Evolutionary conservation across 2,797 vertebrate genomes (phyloP), one percentile per base, ranked within the genome.

Genomic region (Cygnus olor): DNA sequence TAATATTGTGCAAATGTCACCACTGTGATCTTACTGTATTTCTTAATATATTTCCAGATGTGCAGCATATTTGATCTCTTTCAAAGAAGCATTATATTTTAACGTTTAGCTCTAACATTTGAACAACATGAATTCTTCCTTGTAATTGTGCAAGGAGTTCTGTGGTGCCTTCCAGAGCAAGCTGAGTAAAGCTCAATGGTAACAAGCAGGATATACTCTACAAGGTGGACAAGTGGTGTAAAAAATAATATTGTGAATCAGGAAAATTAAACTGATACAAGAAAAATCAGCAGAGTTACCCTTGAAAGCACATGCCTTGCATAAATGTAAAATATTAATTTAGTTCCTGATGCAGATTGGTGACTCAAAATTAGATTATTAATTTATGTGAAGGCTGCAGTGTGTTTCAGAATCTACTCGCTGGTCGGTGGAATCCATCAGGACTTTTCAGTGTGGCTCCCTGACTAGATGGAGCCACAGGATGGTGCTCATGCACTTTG

Each of bases 401-500:
- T 57, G 30, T 25, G 8, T 60, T 93, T 36, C 24, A 74, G 44
- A 74, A 45, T 34, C 34, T 58, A 11, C 57, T 83, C 42, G 63
- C 8, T 0, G 0, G 3, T 10, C 18, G 24, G 16, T 14, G 32
- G 6, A n/a, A 57, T 64, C 7, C 45, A 25, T 77, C 18, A 34
- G 30, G 30, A 56, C 2, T 47, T 82, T 58, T 44, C 14, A 47
- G 13, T 3, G 6, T 34, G 8, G 72, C 19, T 32, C 15, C 28
- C 21, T 38, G 27, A 10, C 79, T 21, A 77, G 58, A 27, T 9
- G 32, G 68, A 72, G 71, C 96, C 97, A 96, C 95, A 70, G 34
- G 97, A 81, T 95, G 97, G 97, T 86, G 96, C 95, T 96, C 91
- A 17, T 72, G 94, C 45, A 79, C 92, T 96, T 94, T 15, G 18